phyloP scores from a whole-genome alignment of 2,888 invertebrate genomes.

The Alviniconcha strummeri region DNA sequence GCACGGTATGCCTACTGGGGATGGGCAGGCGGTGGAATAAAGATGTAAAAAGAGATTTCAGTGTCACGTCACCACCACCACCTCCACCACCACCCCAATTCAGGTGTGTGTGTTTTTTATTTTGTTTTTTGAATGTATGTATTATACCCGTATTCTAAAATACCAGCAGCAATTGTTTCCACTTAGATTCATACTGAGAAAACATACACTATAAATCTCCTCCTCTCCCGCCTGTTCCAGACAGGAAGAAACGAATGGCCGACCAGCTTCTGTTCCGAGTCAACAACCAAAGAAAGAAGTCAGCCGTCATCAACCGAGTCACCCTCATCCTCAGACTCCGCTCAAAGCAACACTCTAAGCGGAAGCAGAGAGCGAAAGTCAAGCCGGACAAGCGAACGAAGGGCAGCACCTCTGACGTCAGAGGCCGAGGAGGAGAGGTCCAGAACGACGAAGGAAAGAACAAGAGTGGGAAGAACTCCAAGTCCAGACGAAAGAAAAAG shows the following conservation, averaged over 20 bases:
- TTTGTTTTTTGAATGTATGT: no score
- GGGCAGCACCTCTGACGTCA: background rate
- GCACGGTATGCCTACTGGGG: no score
- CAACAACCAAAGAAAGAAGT: constrained; percentile 10
- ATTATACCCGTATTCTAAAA: no score
- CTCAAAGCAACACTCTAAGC: constrained; percentile 2
- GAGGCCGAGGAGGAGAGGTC: background rate
- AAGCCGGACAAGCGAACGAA: background rate
- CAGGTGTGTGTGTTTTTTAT: no score
- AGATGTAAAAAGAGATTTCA: no score
- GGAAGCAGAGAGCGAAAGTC: background rate
- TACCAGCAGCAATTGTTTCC: no score
- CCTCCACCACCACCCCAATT: no score
- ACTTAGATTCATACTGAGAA: no score
- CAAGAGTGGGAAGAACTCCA: background rate
- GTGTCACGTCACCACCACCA: no score
- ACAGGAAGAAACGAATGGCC: background rate
- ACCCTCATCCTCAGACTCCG: constrained; percentile 16
- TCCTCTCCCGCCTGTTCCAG: no score
- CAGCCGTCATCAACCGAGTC: constrained; percentile 23
- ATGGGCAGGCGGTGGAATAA: no score
- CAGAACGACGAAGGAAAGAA: constrained; percentile 4
- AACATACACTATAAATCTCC: no score
- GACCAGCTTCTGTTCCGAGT: constrained; percentile 30
- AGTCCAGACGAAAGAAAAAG: background rate